Conservation (phyloP, 2,797 vertebrate genomes). For the Acridotheres tristis region DNA sequence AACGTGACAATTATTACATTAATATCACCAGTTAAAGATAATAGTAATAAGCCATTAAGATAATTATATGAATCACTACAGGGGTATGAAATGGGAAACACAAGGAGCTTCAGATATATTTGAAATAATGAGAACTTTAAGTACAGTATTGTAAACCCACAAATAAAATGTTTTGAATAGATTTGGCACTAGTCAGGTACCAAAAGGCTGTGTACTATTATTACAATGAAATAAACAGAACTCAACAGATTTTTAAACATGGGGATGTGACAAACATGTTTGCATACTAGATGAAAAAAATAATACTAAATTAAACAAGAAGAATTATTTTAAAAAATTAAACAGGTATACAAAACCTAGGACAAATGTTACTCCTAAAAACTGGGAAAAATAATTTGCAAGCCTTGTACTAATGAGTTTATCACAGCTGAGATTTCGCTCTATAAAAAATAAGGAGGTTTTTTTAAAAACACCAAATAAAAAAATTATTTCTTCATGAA, state of each 20-base stretch:
- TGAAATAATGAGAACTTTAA: constrained; percentile 51
- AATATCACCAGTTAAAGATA: constrained; percentile 37
- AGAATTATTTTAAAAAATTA: background rate
- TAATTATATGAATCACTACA: constrained; percentile 64
- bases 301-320: background rate
- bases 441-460: background rate
- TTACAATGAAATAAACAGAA: background rate
- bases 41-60: constrained; percentile 41
- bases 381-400: background rate
- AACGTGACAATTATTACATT: constrained; percentile 64
- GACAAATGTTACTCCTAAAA: background rate
- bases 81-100: constrained; percentile 41
- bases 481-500: background rate
- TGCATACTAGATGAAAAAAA: background rate
- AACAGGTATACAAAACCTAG: background rate
- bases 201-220: background rate
- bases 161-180: constrained; percentile 42
- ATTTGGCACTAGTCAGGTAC: constrained; percentile 41
- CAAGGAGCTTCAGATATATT: background rate
- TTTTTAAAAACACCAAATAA: background rate
- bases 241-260: background rate
- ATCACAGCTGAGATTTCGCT: background rate
- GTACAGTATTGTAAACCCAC: constrained; percentile 41
- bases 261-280: background rate
- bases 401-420: background rate